Evolutionary conservation across 2,888 invertebrate genomes (phyloP).

Genomic region (Deladenus siricidicola): DNA sequence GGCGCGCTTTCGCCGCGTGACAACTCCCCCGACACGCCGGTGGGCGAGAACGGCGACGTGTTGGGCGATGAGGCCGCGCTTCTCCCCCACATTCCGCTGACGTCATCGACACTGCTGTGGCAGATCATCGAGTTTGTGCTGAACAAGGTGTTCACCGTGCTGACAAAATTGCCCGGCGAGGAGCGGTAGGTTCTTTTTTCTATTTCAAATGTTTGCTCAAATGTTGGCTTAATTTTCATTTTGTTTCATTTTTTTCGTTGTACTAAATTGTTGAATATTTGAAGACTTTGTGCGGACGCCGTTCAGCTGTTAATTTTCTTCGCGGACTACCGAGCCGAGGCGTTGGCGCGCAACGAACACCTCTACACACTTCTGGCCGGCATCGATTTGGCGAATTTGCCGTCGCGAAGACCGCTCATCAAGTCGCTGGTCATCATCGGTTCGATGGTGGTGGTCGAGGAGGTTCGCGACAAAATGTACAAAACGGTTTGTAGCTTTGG

Average conservation of each 20-base stretch:
- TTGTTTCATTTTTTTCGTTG: no score
- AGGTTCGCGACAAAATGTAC: constrained; percentile 38
- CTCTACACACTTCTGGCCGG: constrained; percentile 18
- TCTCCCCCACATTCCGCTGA: constrained; percentile 7
- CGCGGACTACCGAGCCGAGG: constrained; percentile 21
- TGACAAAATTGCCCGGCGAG: constrained; percentile 53
- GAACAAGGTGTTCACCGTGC: constrained; percentile 63
- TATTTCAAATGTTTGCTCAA: background rate
- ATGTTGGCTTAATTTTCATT: background rate
- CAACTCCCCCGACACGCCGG: no score
- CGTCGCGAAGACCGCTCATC: constrained; percentile 65
- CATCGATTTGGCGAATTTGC: constrained; percentile 48
- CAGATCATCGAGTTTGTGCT: constrained; percentile 59
- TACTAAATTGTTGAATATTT: background rate
- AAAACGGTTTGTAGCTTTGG: no score
- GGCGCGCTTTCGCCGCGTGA: no score
- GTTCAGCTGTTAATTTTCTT: constrained; percentile 12
- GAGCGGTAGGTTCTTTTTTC: constrained; percentile 21
- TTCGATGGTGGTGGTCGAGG: constrained; percentile 31
- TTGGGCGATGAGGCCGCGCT: background rate
- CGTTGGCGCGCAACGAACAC: constrained; percentile 20
- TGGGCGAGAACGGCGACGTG: no score
- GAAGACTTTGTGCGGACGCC: constrained; percentile 16
- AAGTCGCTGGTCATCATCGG: constrained; percentile 64
- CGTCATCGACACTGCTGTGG: constrained; percentile 10